phyloP scores from a whole-genome alignment of 2,888 invertebrate species.

The Rhagonycha fulva region DNA sequence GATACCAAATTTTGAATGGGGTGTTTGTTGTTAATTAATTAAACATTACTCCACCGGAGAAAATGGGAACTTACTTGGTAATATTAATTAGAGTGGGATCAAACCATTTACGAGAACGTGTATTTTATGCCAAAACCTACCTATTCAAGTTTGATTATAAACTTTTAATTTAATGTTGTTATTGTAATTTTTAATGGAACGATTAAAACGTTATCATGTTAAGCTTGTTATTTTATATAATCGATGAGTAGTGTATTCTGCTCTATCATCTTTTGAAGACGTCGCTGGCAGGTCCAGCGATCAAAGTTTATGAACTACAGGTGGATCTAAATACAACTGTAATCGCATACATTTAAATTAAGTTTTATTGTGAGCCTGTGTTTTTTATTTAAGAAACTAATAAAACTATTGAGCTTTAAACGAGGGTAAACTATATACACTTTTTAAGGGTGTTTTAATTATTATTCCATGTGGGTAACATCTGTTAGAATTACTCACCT shows the following conservation, averaged over 20 bases:
- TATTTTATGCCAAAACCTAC: constrained; percentile 47
- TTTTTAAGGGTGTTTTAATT: constrained; percentile 48
- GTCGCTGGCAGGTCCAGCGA: constrained; percentile 46
- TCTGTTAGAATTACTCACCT: constrained; percentile 46
- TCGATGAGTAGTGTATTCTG: constrained; percentile 26
- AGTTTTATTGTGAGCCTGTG: constrained; percentile 53
- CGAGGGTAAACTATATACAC: constrained; percentile 52
- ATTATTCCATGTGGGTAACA: constrained; percentile 48
- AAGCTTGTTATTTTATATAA: constrained; percentile 55
- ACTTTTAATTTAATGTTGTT: constrained; percentile 54
- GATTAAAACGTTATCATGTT: constrained; percentile 56
- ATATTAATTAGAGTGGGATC: constrained; percentile 37
- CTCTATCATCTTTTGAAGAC: constrained; percentile 25
- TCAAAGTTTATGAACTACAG: constrained; percentile 45
- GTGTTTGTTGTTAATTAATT: constrained; percentile 43
- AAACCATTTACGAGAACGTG: constrained; percentile 37
- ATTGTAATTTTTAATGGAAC: constrained; percentile 55
- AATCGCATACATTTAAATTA: constrained; percentile 45
- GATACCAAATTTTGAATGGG: constrained; percentile 41
- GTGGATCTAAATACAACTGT: constrained; percentile 52
- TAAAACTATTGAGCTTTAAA: constrained; percentile 51
- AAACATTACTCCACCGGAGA: constrained; percentile 37
- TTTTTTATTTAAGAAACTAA: constrained; percentile 47
- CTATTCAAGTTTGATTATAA: constrained; percentile 34
- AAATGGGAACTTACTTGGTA: constrained; percentile 32